Base-by-base conservation (phyloP, 2,888 invertebrate genomes). In the Rhagonycha lutea region DNA sequence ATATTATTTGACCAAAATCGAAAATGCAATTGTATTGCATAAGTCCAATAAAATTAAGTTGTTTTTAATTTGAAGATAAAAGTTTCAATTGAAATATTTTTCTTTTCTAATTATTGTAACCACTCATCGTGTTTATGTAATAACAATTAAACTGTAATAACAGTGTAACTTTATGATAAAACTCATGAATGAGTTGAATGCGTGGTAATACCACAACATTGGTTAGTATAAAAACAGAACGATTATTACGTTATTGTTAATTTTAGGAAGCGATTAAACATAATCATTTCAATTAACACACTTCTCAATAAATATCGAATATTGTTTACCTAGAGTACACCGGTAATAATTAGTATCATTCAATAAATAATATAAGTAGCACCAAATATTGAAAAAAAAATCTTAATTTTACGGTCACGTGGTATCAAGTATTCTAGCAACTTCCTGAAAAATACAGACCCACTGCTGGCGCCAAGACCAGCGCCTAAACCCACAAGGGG, bases 391-490 rank as follows among this genome's bases (percentile, higher is more conserved):
- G n/a, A 47, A 47, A 65, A 23, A n/a, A 61, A 24, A 18, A 24
- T 10, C 10, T 24, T 12, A 24, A 24, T n/a, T 24, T 7, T 24
- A 8, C 3, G 26, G 26, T 65, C 63, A 65, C 68, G 28, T 26
- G 61, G 23, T 68, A n/a, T 14, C 61, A 68, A 72, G 61, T 47
- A 68, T 68, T 68, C 72, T 23, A 26, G 28, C 61, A 67, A 68
- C 68, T 68, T 72, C 72, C 68, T 68, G 68, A 68, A 68, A 47
- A 67, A 28, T 26, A 72, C 14, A 26, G 14, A 14, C 65, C 29
- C 72, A 65, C 23, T 24, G 63, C 60, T 72, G 72, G 72, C 72
- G 72, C 72, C 72, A 18, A 32, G 63, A 65, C 63, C n/a, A 65
- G 63, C 63, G 63, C 63, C 63, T 65, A 65, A 65, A 23, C 63